phyloP scores from a whole-genome alignment of 2,113 vertebrate genomes.

The Gymnobelideus leadbeateri region DNA sequence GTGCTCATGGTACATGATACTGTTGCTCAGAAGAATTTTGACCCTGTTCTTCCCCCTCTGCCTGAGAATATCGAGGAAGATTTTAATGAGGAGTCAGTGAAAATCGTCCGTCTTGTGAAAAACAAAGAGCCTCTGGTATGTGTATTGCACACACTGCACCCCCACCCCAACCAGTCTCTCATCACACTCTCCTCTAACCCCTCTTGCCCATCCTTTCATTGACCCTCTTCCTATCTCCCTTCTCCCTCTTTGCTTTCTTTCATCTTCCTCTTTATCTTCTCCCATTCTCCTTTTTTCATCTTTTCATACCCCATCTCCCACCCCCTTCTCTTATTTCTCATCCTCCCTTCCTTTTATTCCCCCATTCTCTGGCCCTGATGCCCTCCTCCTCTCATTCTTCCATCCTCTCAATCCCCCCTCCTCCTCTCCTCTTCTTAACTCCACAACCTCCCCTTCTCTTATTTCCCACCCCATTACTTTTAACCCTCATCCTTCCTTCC shows the following conservation, averaged over 20 bases:
- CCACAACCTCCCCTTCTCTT: background rate
- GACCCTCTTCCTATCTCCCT: background rate
- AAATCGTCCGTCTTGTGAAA: constrained; percentile 96
- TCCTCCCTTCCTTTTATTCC: background rate
- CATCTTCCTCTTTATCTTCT: background rate
- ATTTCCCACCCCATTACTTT: background rate
- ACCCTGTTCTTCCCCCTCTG: constrained; percentile 93
- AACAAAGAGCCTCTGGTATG: constrained; percentile 96
- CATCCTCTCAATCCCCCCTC: background rate
- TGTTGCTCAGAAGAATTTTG: constrained; percentile 96
- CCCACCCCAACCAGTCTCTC: too few species aligned
- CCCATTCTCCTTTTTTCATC: background rate
- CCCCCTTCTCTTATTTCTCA: background rate
- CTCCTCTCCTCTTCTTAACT: background rate
- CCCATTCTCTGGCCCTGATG: background rate
- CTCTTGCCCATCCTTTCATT: background rate
- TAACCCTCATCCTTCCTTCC: background rate
- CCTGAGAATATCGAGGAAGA: constrained; percentile 92
- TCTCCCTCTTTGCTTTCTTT: background rate
- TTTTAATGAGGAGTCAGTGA: constrained; percentile 96
- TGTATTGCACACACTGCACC: background rate
- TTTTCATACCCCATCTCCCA: background rate
- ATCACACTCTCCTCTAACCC: background rate
- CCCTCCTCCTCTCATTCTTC: background rate
- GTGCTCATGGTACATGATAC: constrained; percentile 95